Conservation (phyloP, 2,888 invertebrate species). For the Diaphora mendica region DNA sequence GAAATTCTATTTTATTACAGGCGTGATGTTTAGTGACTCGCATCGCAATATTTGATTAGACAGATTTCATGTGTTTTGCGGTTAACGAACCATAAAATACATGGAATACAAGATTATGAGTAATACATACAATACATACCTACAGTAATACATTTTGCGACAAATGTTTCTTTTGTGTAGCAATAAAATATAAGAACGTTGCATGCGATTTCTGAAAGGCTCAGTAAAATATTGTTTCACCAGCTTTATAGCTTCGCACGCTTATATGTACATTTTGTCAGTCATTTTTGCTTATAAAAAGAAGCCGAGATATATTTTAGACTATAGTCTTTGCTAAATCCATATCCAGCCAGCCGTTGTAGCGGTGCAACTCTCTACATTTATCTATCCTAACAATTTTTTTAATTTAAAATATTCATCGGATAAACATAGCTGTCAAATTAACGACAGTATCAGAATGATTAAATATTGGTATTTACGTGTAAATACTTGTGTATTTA, state of each 20-base stretch:
- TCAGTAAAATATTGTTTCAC: neutral
- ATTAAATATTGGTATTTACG: too few relatives aligned
- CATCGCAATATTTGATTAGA: conserved; percentile 22
- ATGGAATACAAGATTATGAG: conserved; percentile 18
- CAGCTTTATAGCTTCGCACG: neutral
- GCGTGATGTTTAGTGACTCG: conserved; percentile 14
- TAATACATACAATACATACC: conserved; percentile 8
- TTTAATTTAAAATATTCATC: neutral
- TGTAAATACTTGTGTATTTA: too few relatives aligned
- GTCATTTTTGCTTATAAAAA: neutral
- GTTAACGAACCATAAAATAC: conserved; percentile 20
- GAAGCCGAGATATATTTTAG: neutral
- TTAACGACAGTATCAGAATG: neutral
- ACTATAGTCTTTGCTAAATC: neutral
- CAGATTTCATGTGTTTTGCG: conserved; percentile 14
- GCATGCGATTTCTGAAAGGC: neutral
- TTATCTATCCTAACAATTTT: neutral
- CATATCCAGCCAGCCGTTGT: neutral
- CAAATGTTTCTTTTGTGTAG: conserved; percentile 12
- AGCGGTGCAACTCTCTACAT: neutral
- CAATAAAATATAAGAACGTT: neutral
- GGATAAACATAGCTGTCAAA: neutral
- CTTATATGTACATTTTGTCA: neutral
- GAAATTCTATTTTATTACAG: conserved; percentile 9
- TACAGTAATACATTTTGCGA: conserved; percentile 1